Evolutionary conservation across 2,113 vertebrate genomes (phyloP), one percentile per base, ranked within the genome.

Genomic region (Strigops habroptila): DNA sequence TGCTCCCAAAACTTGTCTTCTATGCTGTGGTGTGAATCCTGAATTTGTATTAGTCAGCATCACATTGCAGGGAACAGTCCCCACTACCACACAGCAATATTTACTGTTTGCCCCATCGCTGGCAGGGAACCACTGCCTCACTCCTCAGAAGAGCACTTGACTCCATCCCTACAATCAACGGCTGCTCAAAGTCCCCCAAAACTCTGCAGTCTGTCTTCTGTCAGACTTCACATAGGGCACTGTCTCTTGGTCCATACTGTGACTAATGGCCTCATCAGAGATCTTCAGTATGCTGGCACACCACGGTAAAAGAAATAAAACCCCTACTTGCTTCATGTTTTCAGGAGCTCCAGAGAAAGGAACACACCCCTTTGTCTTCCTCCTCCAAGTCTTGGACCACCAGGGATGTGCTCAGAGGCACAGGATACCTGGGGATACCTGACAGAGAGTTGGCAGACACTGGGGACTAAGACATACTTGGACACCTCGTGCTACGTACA

Each of bases 291-390:
- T 78, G 57, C 55, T 78, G 30, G 11, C 31, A 55, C 12, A 64
- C 24, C 49, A 57, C 1, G 5, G 31, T 60, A 88, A 24, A 43
- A 71, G 64, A 69, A 91, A 82, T 23, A 43, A 75, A 91, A 41
- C n/a, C 4, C 39, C 9, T 46, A 10, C 28, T 7, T 31, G 28
- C 19, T 82, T 76, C 48, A 10, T 18, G 15, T n/a, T 85, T 88
- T 31, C 82, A 77, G 41, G 5, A 82, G 35, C 33, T 35, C 18
- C 2, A 23, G 7, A 27, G 28, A 64, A 82, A 49, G 11, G 11
- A 93, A 7, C 2, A 28, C n/a, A 33, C 0, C 10, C 14, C 4
- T 4, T 74, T 74, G 7, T 41, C 18, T n/a, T 65, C 2, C 0
- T 48, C 18, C 28, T 67, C 41, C n/a, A 53, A 62, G 31, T 5